phyloP scores from a whole-genome alignment of 2,888 invertebrate genomes.

The Podabrus alpinus region DNA sequence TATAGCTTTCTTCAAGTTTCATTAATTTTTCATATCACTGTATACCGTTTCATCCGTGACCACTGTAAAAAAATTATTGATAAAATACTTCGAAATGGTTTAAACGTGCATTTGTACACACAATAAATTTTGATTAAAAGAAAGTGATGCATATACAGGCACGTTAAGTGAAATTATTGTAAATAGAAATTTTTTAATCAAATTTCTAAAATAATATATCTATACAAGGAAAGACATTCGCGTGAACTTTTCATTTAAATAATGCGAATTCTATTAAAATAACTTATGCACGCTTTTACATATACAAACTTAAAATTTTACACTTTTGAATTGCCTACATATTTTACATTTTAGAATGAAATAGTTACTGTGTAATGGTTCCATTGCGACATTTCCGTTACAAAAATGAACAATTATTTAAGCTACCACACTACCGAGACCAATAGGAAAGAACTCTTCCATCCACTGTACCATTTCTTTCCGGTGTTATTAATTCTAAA shows the following conservation, averaged over 20 bases:
- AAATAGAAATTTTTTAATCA: neutral
- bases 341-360: neutral
- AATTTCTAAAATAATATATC: neutral
- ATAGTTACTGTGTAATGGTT: slow-evolving; percentile 3
- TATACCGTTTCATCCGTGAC: too few relatives aligned
- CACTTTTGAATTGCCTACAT: neutral
- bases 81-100: neutral
- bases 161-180: neutral
- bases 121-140: neutral
- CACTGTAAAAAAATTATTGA: too few relatives aligned
- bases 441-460: neutral
- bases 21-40: too few relatives aligned
- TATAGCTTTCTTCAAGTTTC: too few relatives aligned
- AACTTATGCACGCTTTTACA: neutral
- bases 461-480: neutral
- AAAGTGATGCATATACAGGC: neutral
- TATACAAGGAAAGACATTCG: neutral
- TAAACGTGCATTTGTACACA: neutral
- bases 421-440: slow-evolving; percentile 10
- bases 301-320: neutral
- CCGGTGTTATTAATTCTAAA: neutral
- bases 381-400: slow-evolving; percentile 23
- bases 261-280: neutral
- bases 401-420: slow-evolving; percentile 22
- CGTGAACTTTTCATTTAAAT: neutral